A percentile compares a stretch with the other conserved stretches of the same genome.
Evolutionary conservation across 1,140 invertebrate genomes (phyloP).

Genomic region (Neoseiulus cucumeris): DNA sequence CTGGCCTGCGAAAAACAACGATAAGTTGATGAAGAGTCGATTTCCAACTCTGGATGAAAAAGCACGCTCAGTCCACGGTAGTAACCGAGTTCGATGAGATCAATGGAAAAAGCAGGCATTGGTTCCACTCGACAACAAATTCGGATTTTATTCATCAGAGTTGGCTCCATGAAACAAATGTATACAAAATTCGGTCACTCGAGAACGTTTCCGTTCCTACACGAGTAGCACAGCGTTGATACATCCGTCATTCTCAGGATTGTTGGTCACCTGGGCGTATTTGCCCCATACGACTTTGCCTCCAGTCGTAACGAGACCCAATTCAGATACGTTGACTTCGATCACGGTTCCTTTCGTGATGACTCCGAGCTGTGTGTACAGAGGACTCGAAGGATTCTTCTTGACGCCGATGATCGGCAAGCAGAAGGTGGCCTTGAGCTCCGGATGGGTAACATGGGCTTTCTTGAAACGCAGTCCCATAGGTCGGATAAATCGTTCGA

Average conservation of each 20-base stretch:
- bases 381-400: constrained; percentile 91
- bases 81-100: too few species aligned
- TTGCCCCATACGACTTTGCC: constrained; percentile 99
- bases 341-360: constrained; percentile 96
- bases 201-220: constrained; percentile 32
- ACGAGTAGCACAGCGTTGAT: constrained; percentile 96
- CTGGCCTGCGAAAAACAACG: background rate
- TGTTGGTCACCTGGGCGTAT: constrained; percentile 98
- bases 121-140: too few species aligned
- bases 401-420: constrained; percentile 97
- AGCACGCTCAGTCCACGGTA: too few species aligned
- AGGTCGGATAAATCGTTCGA: constrained; percentile 94
- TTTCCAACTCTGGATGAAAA: too few species aligned
- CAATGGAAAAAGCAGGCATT: too few species aligned
- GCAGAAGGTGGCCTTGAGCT: constrained; percentile 95
- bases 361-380: constrained; percentile 91
- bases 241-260: constrained; percentile 99
- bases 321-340: constrained; percentile 94
- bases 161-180: too few species aligned
- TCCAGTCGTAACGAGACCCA: constrained; percentile 92
- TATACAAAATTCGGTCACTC: too few species aligned
- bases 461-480: constrained; percentile 93
- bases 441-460: constrained; percentile 96
- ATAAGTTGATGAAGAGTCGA: too few species aligned
- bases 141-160: too few species aligned